Conservation (phyloP, 1,140 invertebrate genomes). For the Archegozetes longisetosus region DNA sequence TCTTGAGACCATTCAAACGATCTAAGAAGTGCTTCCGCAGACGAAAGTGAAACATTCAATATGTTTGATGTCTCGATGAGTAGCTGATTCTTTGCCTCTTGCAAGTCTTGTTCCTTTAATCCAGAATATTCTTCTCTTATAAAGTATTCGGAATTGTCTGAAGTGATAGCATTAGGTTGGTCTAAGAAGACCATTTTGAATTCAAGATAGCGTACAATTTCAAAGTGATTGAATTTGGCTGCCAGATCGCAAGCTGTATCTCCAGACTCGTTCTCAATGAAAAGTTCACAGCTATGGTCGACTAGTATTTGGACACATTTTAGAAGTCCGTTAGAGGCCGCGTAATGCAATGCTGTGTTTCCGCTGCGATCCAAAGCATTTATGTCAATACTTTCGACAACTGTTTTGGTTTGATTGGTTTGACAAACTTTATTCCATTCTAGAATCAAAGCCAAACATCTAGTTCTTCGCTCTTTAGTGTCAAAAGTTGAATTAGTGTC, state of each 20-base stretch:
- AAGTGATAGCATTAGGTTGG: constrained; percentile 6
- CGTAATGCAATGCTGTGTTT: constrained; percentile 49
- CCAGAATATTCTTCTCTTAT: constrained; percentile 41
- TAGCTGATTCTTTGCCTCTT: constrained; percentile 54
- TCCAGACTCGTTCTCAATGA: constrained; percentile 43
- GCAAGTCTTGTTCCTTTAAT: constrained; percentile 48
- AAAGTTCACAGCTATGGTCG: constrained; percentile 41
- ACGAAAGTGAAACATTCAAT: constrained; percentile 52
- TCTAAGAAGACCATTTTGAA: constrained; percentile 52
- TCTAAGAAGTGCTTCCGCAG: constrained; percentile 49
- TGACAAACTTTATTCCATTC: constrained; percentile 42
- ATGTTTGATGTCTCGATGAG: constrained; percentile 56
- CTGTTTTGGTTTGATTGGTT: constrained; percentile 39
- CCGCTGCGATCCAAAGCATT: constrained; percentile 42
- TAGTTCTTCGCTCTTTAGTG: constrained; percentile 36
- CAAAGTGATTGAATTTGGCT: constrained; percentile 38
- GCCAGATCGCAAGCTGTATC: constrained; percentile 48
- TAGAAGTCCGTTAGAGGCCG: constrained; percentile 44
- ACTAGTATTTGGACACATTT: constrained; percentile 44
- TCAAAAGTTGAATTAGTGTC: constrained; percentile 31
- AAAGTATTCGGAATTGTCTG: not conserved
- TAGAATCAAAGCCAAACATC: constrained; percentile 43
- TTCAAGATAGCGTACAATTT: constrained; percentile 46
- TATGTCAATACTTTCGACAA: constrained; percentile 33
- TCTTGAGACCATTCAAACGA: constrained; percentile 58